These are phyloP conservation scores for Argyrosomus japonicus DNA, from an alignment of 2,113 vertebrate species.

Conservation along the genomic window DNA sequence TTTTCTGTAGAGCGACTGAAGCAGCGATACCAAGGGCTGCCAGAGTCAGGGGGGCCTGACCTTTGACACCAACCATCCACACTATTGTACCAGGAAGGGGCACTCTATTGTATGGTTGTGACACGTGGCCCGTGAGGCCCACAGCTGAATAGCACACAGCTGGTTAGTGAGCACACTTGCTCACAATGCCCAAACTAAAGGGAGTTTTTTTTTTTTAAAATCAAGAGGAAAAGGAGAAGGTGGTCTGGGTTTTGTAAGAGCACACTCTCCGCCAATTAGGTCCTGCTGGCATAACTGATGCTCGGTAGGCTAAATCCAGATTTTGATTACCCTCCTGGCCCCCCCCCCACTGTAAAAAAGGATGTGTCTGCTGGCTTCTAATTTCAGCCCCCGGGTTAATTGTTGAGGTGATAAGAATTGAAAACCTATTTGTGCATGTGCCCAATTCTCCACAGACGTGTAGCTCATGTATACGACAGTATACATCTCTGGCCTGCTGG, in stretches of 20 bases:
- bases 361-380: conserved; percentile 31
- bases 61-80: conserved; percentile 78
- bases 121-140: conserved; percentile 81
- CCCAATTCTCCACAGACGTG: not conserved
- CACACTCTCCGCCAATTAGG: conserved; percentile 66
- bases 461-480: not conserved
- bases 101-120: conserved; percentile 76
- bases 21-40: conserved; percentile 70
- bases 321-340: conserved; percentile 27
- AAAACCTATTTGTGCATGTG: conserved; percentile 10
- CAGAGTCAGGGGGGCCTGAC: conserved; percentile 76
- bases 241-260: conserved; percentile 58
- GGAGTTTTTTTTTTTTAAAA: conserved; percentile 48
- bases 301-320: conserved; percentile 38
- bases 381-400: conserved; percentile 16
- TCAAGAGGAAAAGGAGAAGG: conserved; percentile 57
- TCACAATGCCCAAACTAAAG: conserved; percentile 76
- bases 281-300: conserved; percentile 52
- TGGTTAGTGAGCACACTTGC: conserved; percentile 81
- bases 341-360: conserved; percentile 34
- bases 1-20: conserved; percentile 71
- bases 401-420: not conserved
- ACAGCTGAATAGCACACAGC: conserved; percentile 81
- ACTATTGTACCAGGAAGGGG: conserved; percentile 79
- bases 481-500: conserved; percentile 17